Evolutionary conservation across 2,113 vertebrate species (phyloP).

Genomic region (Albula goreensis): DNA sequence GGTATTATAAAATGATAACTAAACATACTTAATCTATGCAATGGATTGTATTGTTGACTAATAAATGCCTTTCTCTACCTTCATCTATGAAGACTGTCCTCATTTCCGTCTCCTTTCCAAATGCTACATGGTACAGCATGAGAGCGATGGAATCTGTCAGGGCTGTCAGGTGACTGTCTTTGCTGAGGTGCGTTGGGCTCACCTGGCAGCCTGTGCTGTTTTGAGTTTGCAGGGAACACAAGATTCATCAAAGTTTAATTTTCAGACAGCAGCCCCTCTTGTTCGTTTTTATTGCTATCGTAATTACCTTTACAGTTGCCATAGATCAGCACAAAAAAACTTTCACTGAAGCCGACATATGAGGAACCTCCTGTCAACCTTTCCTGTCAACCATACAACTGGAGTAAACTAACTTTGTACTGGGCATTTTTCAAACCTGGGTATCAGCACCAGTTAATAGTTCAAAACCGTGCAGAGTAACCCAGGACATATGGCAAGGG

Average conservation of each 20-base stretch:
- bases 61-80: no score
- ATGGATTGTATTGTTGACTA: no score
- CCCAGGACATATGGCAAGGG: background rate
- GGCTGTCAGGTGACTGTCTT: background rate
- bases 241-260: background rate
- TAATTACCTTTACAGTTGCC: background rate
- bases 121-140: background rate
- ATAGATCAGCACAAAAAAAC: background rate
- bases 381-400: no score
- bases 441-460: no score
- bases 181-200: background rate
- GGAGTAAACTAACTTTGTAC: no score
- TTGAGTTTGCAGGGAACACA: background rate
- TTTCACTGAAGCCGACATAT: no score
- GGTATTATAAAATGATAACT: no score
- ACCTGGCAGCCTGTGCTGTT: background rate
- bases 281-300: background rate
- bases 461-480: background rate
- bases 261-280: background rate
- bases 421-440: no score
- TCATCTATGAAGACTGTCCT: no score
- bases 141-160: background rate
- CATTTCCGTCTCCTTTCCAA: no score
- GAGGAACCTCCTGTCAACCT: no score
- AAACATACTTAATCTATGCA: no score